phyloP scores from a whole-genome alignment of 1,140 invertebrate species.

The Sitodiplosis mosellana region DNA sequence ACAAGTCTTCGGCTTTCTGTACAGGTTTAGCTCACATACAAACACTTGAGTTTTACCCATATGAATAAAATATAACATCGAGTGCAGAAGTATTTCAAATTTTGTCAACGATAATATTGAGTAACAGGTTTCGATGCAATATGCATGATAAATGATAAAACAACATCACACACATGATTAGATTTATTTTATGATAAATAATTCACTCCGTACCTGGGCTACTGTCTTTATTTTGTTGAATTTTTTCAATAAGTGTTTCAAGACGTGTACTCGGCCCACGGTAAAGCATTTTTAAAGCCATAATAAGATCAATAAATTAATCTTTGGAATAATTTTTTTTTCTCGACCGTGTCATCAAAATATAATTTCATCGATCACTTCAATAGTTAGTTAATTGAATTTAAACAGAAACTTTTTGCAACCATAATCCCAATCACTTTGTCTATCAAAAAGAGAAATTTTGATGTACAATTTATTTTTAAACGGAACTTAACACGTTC shows the following conservation, averaged over 20 bases:
- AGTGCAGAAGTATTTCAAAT: no score
- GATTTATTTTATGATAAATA: no score
- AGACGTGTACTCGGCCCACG: conserved; percentile 61
- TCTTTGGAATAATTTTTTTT: not conserved
- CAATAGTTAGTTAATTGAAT: not conserved
- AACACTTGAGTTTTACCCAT: no score
- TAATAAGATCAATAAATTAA: not conserved
- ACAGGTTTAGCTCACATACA: no score
- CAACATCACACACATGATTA: no score
- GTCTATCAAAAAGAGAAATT: not conserved
- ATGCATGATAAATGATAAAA: no score
- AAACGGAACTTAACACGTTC: not conserved
- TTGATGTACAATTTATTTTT: not conserved
- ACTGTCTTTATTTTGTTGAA: conserved; percentile 55
- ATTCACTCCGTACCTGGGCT: not conserved
- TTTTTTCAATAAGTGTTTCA: conserved; percentile 65
- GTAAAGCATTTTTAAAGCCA: conserved; percentile 42
- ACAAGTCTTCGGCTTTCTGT: no score
- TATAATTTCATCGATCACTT: not conserved
- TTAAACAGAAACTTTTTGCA: not conserved
- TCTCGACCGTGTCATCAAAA: not conserved
- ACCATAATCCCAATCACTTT: not conserved
- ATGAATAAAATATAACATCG: no score
- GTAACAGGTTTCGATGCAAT: no score
- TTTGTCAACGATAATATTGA: no score